Base-by-base conservation (phyloP, 1,140 invertebrate genomes). In the Lanistes nyassanus region DNA sequence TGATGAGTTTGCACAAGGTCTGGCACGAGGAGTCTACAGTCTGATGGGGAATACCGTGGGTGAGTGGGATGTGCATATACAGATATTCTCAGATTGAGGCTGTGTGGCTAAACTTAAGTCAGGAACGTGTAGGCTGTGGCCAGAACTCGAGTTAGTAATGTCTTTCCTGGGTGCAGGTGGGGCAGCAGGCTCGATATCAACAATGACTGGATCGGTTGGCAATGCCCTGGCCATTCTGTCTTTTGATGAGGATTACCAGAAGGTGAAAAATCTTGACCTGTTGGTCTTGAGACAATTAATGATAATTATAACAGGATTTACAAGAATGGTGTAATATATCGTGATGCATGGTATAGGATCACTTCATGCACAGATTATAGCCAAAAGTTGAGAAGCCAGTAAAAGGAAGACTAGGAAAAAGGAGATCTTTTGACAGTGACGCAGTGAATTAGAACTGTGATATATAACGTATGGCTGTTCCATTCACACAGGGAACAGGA, bases 171-270 rank as follows among this genome's bases (percentile, higher is more conserved):
- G 67, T 79, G 36, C 77, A 88, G 89, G 90, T 55, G 88, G 89
- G 23, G 82, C 86, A 76, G 88, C 89, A 37, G 86, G 88, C 29
- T 89, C 88, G 56, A 80, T 89, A 6, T 80, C 88, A 3, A 75
- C 86, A 37, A 83, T 90, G n/a, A 87, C 87, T 37, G 89, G 88
- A 21, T 84, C 88, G 19, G 65, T 90, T 60, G 90, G 89, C 34
- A 85, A 85, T 71, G 85, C 88, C n/a, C 77, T 90, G 51, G 87
- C 89, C 36, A 80, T 82, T 29, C 80, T 90, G 29, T 88, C 88
- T 37, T 86, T 90, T 79, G 89, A 90, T 81, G 83, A 86, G 68
- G 86, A 88, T 65, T 90, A 90, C 81, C 88, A 86, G 83, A 87
- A 82, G 80, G 89, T 90, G 77, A 78, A 76, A 79, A 9, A 4